Conservation (phyloP, 1,140 invertebrate species). For the Maniola jurtina region DNA sequence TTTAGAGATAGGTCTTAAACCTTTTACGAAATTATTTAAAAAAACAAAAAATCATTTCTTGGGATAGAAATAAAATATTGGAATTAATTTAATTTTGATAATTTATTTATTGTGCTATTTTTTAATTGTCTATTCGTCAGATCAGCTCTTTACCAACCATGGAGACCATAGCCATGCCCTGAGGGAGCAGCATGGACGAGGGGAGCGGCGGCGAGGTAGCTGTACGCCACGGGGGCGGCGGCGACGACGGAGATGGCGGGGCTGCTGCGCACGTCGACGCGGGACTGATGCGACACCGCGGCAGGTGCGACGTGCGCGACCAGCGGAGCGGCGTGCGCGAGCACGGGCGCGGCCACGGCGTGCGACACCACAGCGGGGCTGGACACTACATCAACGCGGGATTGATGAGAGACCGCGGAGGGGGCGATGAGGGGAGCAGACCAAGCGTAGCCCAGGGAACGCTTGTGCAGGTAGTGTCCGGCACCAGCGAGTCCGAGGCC, state of each 20-base stretch:
- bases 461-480: slow-evolving; percentile 56
- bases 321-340: slow-evolving; percentile 23
- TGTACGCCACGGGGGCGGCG: slow-evolving; percentile 46
- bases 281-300: slow-evolving; percentile 58
- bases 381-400: slow-evolving; percentile 62
- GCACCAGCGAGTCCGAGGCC: slow-evolving; percentile 39
- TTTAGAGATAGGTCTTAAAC: too few relatives aligned
- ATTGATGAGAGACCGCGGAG: slow-evolving; percentile 65
- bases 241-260: slow-evolving; percentile 39
- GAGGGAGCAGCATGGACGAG: slow-evolving; percentile 41
- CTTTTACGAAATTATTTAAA: too few relatives aligned
- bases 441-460: slow-evolving; percentile 52
- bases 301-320: slow-evolving; percentile 52
- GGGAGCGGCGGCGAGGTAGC: slow-evolving; percentile 27
- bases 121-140: slow-evolving; percentile 41
- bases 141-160: slow-evolving; percentile 53
- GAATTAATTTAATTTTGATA: too few relatives aligned
- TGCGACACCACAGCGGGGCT: slow-evolving; percentile 60
- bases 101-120: background rate
- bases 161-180: slow-evolving; percentile 40
- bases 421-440: slow-evolving; percentile 45
- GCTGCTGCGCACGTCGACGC: slow-evolving; percentile 44
- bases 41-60: too few relatives aligned
- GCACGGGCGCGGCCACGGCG: slow-evolving; percentile 45
- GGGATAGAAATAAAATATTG: too few relatives aligned